Percentiles rank a stretch among this genome's conserved stretches.
Evolutionary conservation across 2,888 invertebrate genomes (phyloP).

Genomic region (Andrena minutula): DNA sequence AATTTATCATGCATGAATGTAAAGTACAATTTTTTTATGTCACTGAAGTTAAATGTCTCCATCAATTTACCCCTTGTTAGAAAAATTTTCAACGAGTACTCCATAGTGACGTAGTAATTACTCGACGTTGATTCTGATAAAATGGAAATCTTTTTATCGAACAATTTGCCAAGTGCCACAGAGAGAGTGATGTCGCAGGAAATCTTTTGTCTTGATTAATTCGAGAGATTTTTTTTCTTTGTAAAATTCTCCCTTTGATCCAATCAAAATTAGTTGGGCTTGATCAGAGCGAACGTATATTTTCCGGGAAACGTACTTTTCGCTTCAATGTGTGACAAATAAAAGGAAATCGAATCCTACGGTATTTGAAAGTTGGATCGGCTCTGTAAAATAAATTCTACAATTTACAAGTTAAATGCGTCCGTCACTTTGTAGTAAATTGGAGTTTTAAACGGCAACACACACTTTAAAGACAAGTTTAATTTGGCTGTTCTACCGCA

Average conservation of each 20-base stretch:
- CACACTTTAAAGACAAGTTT: conserved; percentile 2
- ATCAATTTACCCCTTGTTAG: too few relatives aligned
- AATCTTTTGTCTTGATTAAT: background rate
- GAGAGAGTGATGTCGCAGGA: background rate
- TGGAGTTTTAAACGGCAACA: conserved; percentile 34
- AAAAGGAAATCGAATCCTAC: conserved; percentile 13
- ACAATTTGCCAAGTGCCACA: background rate
- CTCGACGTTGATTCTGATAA: background rate
- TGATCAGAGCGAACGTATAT: background rate
- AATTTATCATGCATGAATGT: too few relatives aligned
- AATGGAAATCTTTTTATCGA: background rate
- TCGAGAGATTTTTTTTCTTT: background rate
- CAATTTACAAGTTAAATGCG: conserved; percentile 59
- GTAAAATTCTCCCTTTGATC: background rate
- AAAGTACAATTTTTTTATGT: too few relatives aligned
- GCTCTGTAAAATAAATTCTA: conserved; percentile 44
- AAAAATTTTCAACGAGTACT: too few relatives aligned
- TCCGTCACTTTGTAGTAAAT: conserved; percentile 19
- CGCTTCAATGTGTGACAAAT: background rate
- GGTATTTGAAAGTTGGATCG: conserved; percentile 34
- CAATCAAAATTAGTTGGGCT: background rate
- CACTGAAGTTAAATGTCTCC: too few relatives aligned
- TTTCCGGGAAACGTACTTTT: background rate
- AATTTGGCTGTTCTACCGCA: background rate
- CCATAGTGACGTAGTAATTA: background rate